phyloP scores from a whole-genome alignment of 2,797 vertebrate genomes.

The Rhynchonycteris naso region DNA sequence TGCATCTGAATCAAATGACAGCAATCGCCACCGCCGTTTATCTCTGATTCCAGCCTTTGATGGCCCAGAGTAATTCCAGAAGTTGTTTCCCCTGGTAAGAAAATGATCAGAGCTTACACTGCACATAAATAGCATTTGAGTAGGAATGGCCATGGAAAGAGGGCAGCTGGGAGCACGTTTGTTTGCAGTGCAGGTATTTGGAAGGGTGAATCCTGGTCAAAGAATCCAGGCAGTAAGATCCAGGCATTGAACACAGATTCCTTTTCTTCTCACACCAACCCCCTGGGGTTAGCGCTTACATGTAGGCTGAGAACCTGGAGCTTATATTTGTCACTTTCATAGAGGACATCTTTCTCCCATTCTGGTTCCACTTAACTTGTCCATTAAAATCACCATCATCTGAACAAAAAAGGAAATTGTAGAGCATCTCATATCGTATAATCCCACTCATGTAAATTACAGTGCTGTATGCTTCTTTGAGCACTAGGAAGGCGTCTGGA shows the following conservation, averaged over 20 bases:
- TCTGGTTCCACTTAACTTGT: not conserved
- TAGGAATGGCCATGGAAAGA: not conserved
- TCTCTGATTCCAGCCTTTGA: not conserved
- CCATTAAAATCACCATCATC: slow-evolving; percentile 7
- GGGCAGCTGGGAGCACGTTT: accelerated
- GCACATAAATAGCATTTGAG: not conserved
- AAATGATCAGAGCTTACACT: not conserved
- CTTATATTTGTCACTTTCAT: not conserved
- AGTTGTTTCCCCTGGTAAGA: not conserved
- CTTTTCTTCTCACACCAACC: not conserved
- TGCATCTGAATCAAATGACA: not conserved
- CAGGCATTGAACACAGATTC: not conserved
- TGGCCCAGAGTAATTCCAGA: not conserved
- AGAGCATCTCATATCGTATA: accelerated
- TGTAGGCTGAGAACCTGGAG: not conserved
- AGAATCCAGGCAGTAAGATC: not conserved
- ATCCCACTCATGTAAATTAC: not conserved
- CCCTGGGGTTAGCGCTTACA: not conserved
- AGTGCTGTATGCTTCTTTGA: not conserved
- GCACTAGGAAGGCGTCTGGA: not conserved
- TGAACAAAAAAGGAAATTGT: not conserved
- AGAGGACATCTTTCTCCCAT: not conserved
- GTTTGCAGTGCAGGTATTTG: not conserved
- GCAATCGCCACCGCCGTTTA: not conserved
- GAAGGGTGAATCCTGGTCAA: not conserved